phyloP scores from a whole-genome alignment of 2,797 vertebrate species.

The Manis pentadactyla region DNA sequence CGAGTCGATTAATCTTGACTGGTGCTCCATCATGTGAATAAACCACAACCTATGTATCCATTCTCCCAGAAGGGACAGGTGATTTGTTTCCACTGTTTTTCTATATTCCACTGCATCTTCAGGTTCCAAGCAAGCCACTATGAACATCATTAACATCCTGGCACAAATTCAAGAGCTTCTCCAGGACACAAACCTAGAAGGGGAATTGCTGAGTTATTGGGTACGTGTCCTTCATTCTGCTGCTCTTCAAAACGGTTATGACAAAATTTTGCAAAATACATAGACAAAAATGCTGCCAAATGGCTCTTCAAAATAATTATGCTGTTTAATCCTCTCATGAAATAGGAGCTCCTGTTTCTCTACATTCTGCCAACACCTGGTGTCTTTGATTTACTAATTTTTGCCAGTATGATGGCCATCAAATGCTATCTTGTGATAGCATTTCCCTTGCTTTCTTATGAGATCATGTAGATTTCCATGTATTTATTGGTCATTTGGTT shows the following conservation, averaged over 20 bases:
- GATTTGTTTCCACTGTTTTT: not conserved
- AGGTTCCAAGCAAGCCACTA: not conserved
- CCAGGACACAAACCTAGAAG: not conserved
- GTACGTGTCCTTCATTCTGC: not conserved
- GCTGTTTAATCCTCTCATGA: not conserved
- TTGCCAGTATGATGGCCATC: not conserved
- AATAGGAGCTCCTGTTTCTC: not conserved
- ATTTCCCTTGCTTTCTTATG: not conserved
- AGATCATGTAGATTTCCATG: not conserved
- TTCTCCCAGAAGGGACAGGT: not conserved
- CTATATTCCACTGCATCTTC: too few species aligned
- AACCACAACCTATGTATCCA: not conserved
- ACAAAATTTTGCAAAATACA: not conserved
- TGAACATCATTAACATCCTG: not conserved
- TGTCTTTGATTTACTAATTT: not conserved
- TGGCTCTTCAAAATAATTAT: not conserved
- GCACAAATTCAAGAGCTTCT: conserved; percentile 5
- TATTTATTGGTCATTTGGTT: not conserved
- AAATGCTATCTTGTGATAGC: not conserved
- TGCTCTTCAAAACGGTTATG: not conserved
- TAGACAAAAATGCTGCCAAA: not conserved
- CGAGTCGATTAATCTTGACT: not conserved
- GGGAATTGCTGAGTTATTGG: not conserved
- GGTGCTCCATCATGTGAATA: not conserved
- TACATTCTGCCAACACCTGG: not conserved